Evolutionary conservation across 2,888 invertebrate genomes (phyloP), one percentile per base, ranked within the genome.

Genomic region (Drosophila recens): DNA sequence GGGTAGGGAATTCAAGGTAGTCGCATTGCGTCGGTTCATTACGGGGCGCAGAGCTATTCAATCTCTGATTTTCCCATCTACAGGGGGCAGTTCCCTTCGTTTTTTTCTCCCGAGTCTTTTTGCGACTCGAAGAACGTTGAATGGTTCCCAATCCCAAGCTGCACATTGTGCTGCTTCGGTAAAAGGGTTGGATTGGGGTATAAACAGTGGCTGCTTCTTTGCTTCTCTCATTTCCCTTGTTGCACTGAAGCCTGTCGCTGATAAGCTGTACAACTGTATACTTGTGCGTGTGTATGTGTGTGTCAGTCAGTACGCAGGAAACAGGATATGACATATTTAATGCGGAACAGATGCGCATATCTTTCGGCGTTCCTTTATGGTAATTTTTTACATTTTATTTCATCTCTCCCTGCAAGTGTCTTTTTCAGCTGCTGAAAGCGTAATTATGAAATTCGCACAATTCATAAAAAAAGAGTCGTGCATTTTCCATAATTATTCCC

Each of bases 271-370:
- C 13, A 56, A 57, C 42, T 27, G 6, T 27, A 27, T 27, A 27
- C 0, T 40, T 61, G 58, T 49, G 10, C 40, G 36, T 40, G 36
- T 43, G 54, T 33, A 45, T 43, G 48, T 58, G 36, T 59, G 36
- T 51, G 17, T 57, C 40, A 49, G 45, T 65, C 45, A 51, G 62
- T 34, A 72, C 77, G 86, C 85, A 89, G 90, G 89, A 90, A 90
- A 79, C 80, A 86, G 90, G 90, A 90, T 90, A 84, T 90, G 90
- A 83, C 84, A 88, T 90, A 75, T 81, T 90, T 90, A 90, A 90
- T 88, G 78, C 72, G 75, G 67, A 88, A 75, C 90, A 90, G 90
- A 90, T 90, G 90, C 82, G 79, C 68, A 59, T 71, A 57, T 78
- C 78, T 81, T 46, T 61, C 66, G 61, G 20, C 51, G 51, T 36